phyloP scores from a whole-genome alignment of 2,113 vertebrate genomes.

The Callaeas wilsoni region DNA sequence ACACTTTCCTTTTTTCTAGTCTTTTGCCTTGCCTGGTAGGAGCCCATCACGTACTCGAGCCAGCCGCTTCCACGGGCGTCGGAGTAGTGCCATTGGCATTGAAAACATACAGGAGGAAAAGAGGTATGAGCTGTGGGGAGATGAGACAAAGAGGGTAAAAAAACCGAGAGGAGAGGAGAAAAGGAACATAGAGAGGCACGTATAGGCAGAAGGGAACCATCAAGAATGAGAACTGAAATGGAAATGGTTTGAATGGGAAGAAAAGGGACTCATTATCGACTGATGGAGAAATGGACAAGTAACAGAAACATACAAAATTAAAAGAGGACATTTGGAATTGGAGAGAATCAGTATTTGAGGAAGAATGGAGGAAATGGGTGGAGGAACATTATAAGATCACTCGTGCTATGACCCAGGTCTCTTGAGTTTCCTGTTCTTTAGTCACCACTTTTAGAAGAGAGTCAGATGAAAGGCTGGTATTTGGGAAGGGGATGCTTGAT shows the following conservation, averaged over 20 bases:
- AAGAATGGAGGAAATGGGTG: neutral
- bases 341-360: neutral
- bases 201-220: neutral
- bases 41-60: conserved; percentile 66
- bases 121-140: conserved; percentile 71
- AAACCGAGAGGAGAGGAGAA: neutral
- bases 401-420: neutral
- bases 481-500: neutral
- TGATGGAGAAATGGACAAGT: neutral
- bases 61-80: conserved; percentile 77
- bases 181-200: neutral
- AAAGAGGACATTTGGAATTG: neutral
- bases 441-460: neutral
- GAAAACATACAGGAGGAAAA: conserved; percentile 93
- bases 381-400: neutral
- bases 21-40: conserved; percentile 69
- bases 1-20: conserved; percentile 54
- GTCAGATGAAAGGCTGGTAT: neutral
- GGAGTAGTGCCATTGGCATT: conserved; percentile 90
- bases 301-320: neutral
- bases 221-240: neutral
- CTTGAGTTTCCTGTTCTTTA: neutral
- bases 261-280: neutral
- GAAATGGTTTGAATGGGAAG: neutral
- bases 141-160: neutral